Conservation (phyloP, 2,797 vertebrate genomes). For the Chelonia mydas region DNA sequence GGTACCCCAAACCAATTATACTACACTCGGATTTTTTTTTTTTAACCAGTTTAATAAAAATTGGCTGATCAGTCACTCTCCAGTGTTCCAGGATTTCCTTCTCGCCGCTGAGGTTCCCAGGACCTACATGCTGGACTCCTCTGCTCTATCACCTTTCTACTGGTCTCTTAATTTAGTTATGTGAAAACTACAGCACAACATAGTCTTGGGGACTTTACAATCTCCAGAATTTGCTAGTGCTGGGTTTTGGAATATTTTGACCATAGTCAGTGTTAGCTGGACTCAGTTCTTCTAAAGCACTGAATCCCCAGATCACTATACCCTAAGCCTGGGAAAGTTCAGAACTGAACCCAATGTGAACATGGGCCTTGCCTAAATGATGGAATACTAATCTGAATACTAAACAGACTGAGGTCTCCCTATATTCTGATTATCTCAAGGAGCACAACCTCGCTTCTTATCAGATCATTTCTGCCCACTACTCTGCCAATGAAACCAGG, state of each 20-base stretch:
- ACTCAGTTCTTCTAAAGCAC: not conserved
- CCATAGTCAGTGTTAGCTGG: not conserved
- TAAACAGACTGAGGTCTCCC: not conserved
- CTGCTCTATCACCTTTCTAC: not conserved
- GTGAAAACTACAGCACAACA: not conserved
- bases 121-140: not conserved
- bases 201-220: not conserved
- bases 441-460: not conserved
- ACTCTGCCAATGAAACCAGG: not conserved
- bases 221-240: not conserved
- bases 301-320: not conserved
- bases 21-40: not conserved
- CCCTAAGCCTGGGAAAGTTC: slow-evolving; percentile 12
- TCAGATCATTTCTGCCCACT: not conserved
- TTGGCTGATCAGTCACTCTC: not conserved
- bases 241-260: not conserved
- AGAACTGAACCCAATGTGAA: not conserved
- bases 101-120: not conserved
- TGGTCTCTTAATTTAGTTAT: not conserved
- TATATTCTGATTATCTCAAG: not conserved
- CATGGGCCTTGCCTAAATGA: not conserved
- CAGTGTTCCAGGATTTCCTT: not conserved
- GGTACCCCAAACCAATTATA: rapidly evolving
- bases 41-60: not conserved
- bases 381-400: not conserved